These are phyloP conservation scores for Etheostoma spectabile DNA, from an alignment of 2,113 vertebrate genomes.

Conservation along the genomic window DNA sequence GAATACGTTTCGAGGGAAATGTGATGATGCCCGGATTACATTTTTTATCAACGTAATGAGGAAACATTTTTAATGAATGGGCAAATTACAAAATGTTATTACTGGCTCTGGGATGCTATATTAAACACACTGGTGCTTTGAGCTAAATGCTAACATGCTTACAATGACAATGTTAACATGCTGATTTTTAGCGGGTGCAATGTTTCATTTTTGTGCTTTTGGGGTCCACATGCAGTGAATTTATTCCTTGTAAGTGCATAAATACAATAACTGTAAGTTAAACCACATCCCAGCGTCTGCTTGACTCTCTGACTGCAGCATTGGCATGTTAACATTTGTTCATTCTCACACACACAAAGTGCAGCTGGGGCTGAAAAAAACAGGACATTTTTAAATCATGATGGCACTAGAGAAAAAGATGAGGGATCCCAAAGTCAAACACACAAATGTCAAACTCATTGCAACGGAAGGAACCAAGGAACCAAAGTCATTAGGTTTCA, in stretches of 20 bases:
- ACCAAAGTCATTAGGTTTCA: not conserved
- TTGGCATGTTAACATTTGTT: not conserved
- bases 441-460: not conserved
- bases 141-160: slow-evolving; percentile 3
- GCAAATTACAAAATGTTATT: not conserved
- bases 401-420: not conserved
- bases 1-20: not conserved
- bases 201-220: not conserved
- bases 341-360: not conserved
- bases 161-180: not conserved
- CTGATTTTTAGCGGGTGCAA: not conserved
- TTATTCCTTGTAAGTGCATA: not conserved
- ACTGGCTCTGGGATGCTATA: not conserved
- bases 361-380: not conserved
- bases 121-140: not conserved
- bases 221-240: not conserved
- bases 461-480: too few relatives aligned
- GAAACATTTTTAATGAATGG: not conserved
- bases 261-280: not conserved
- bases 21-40: not conserved
- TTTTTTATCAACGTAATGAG: not conserved
- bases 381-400: too few relatives aligned
- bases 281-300: not conserved
- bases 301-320: not conserved
- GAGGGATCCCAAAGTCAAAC: not conserved